Base-by-base conservation (phyloP, 1,140 invertebrate genomes). In the Chrysomallon squamiferum region DNA sequence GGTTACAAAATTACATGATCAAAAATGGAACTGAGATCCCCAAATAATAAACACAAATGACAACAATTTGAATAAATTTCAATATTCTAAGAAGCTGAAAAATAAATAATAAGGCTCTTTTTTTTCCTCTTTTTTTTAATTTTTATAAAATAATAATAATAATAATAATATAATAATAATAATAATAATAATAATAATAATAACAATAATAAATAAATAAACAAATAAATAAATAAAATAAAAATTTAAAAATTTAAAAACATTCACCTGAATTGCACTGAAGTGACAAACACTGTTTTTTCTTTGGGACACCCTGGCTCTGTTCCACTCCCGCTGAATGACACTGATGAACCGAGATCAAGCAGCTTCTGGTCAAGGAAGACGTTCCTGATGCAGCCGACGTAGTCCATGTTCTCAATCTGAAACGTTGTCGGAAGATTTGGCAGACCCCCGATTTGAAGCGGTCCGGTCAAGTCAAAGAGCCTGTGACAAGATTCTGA, bases 401-500 rank as follows among this genome's bases (percentile, higher is more conserved):
- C 87, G 78, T 93, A 98, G 77, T 96, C 91, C 47, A 91, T 91
- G 77, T 92, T 94, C 54, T 90, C 87, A 1, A 96, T 82, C 78
- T 94, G 93, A 75, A 95, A 95, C 32, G 83, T 86, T 0, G 92
- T 92, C 13, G 94, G 90, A 6, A 91, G 87, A 9, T 67, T 69
- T 0, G 96, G 96, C 3, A 98, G 84, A 0, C 96, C 96, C 2
- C 97, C 97, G 22, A 99, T 86, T 83, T 98, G 95, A 9, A 99
- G 82, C 0, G 97, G 96, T 2, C 96, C 96, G 0, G 95, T 97
- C 3, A 99, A 85, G 84, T 99, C 97, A 25, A 99, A 83, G 78
- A 97, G 96, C 50, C 96, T 89, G 80, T 97, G 94, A 79, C 97
- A 99, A 6, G 92, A 93, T 84, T 97, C 95, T 0, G 95, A 95